Conservation (phyloP, 2,888 invertebrate species). For the Bibio marci region DNA sequence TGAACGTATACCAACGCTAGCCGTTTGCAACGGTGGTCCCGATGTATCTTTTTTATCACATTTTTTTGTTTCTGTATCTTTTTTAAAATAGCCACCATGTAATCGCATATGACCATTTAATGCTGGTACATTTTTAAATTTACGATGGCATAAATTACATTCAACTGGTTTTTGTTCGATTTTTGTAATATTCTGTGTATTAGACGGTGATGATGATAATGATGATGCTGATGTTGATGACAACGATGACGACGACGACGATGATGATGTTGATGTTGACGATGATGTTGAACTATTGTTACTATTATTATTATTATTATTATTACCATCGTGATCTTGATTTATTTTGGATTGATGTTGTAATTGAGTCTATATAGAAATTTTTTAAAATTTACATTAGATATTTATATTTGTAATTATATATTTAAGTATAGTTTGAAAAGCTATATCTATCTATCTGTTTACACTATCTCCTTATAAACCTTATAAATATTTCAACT, state of each 20-base stretch:
- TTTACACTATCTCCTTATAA: no score
- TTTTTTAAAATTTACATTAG: no score
- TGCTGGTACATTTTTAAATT: slow-evolving; percentile 95
- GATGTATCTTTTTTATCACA: slow-evolving; percentile 66
- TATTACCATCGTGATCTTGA: slow-evolving; percentile 5
- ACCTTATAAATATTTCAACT: no score
- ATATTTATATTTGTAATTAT: no score
- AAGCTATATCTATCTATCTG: no score
- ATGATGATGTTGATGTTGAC: background rate
- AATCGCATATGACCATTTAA: slow-evolving; percentile 96
- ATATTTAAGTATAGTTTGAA: no score
- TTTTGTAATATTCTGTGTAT: slow-evolving; percentile 22
- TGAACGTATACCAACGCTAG: slow-evolving; percentile 76
- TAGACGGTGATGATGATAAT: slow-evolving; percentile 24
- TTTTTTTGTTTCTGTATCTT: slow-evolving; percentile 77
- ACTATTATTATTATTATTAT: slow-evolving; percentile 6
- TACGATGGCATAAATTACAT: slow-evolving; percentile 86
- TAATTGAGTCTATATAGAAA: slow-evolving; percentile 16
- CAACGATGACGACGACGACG: slow-evolving; percentile 15
- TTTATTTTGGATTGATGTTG: slow-evolving; percentile 14
- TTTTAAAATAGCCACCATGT: slow-evolving; percentile 94
- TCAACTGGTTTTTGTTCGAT: slow-evolving; percentile 73
- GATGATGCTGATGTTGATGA: slow-evolving; percentile 21
- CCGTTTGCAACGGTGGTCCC: slow-evolving; percentile 79
- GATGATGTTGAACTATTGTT: slow-evolving; percentile 1